Base-by-base conservation (phyloP, 1,140 invertebrate genomes). In the Gonatopus flavifemur region DNA sequence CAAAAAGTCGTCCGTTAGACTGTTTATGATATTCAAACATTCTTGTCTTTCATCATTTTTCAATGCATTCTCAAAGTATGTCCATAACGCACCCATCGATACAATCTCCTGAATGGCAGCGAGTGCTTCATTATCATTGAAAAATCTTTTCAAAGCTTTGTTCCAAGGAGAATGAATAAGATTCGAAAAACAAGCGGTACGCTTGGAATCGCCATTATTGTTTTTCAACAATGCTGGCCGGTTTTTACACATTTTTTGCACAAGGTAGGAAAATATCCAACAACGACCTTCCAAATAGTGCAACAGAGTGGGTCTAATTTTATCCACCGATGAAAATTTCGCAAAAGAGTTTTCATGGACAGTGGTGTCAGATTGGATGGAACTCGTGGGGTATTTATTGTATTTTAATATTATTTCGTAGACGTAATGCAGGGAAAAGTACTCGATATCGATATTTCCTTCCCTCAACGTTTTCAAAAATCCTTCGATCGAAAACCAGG, bases 281-380 rank as follows among this genome's bases (percentile, higher is more conserved):
- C 84, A 84, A 40, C 83, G 75, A 25, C 76, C 74, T 39, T 77
- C 70, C 4, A 85, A 72, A 44, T 84, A 85, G 40, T 76, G 77
- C 19, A 85, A 66, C 6, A 84, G 48, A 13, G 48, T 67, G n/a
- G 67, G 22, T 45, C 61, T 59, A 28, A 74, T 48, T 53, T 60
- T 47, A 67, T 64, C 62, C 16, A 64, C 1, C 18, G 21, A 35
- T 13, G 24, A 15, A 24, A 30, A 30, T 25, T 8, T 32, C 1
- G 5, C 10, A 30, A 42, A 21, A 47, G 3, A 24, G 47, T 21
- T 18, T 46, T 60, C 3, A 42, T n/a, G 42, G 19, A 3, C 3
- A 5, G 33, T 22, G 22, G 9, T 2, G 43, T 30, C 30, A 8
- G 15, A n/a, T 25, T 18, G 21, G n/a, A n/a, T n/a, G n/a, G n/a